These are phyloP conservation scores for Dolichallabes microphthalmus DNA, from an alignment of 2,113 vertebrate genomes.

Conservation along the genomic window DNA sequence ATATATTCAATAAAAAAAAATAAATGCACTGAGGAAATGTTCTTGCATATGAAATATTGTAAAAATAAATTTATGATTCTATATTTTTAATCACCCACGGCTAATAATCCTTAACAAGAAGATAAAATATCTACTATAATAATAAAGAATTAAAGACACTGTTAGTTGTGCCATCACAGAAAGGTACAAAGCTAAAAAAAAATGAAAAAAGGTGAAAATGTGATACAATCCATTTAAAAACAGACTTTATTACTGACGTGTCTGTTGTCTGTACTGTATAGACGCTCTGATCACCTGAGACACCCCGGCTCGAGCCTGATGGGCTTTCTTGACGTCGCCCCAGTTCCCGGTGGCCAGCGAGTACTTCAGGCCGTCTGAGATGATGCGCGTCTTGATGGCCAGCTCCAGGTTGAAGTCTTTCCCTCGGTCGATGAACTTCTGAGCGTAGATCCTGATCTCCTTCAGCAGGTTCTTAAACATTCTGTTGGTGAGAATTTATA, in stretches of 20 bases:
- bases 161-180: not conserved
- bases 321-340: conserved; percentile 98
- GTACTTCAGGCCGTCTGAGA: conserved; percentile 97
- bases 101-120: no score
- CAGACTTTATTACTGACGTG: no score
- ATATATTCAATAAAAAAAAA: not conserved
- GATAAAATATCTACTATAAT: no score
- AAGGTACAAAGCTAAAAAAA: not conserved
- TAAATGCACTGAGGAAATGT: no score
- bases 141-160: no score
- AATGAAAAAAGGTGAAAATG: not conserved
- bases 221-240: no score
- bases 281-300: conserved; percentile 81
- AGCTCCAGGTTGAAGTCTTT: conserved; percentile 98
- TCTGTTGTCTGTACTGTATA: no score
- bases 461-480: conserved; percentile 99
- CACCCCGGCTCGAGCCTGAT: conserved; percentile 95
- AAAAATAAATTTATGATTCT: no score
- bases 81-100: no score
- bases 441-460: conserved; percentile 96
- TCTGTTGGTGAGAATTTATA: conserved; percentile 62
- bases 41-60: no score
- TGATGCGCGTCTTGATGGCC: conserved; percentile 96
- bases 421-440: conserved; percentile 96
- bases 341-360: conserved; percentile 97